These are phyloP conservation scores for Oryzias celebensis DNA, from an alignment of 2,113 vertebrate species.

Conservation along the genomic window DNA sequence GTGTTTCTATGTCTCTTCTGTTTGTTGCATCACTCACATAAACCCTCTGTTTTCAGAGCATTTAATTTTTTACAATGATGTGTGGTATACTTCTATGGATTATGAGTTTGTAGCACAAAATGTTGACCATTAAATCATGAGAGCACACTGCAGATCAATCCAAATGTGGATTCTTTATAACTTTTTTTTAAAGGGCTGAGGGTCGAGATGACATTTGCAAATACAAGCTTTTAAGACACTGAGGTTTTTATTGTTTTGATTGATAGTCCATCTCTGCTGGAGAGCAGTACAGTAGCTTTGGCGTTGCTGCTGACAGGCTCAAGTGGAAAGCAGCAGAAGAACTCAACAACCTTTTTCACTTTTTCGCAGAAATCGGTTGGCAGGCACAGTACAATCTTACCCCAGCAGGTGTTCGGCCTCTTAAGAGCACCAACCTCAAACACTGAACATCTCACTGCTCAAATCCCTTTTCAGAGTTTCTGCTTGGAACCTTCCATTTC, in stretches of 20 bases:
- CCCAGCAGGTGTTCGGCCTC: conserved; percentile 6
- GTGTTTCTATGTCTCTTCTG: neutral
- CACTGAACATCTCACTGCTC: conserved; percentile 15
- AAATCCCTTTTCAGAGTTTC: conserved; percentile 22
- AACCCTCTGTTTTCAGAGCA: conserved; percentile 12
- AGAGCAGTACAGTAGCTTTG: conserved; percentile 8
- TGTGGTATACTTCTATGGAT: conserved; percentile 32
- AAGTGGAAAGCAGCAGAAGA: conserved; percentile 16
- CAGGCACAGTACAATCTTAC: conserved; percentile 4
- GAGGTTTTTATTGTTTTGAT: conserved; percentile 7
- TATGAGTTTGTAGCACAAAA: neutral
- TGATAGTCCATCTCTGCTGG: conserved; percentile 23
- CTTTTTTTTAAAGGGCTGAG: conserved; percentile 28
- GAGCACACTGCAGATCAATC: conserved; percentile 6
- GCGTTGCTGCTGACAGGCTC: neutral
- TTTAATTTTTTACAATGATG: conserved; percentile 16
- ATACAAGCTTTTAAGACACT: conserved; percentile 23
- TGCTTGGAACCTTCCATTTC: neutral
- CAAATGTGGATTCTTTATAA: conserved; percentile 38
- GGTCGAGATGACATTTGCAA: conserved; percentile 23
- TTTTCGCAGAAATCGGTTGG: conserved; percentile 12
- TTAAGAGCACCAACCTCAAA: conserved; percentile 2
- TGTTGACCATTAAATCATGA: conserved; percentile 9
- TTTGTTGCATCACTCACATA: conserved; percentile 7
- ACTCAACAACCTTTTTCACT: conserved; percentile 2